Conservation (phyloP, 1,140 invertebrate genomes). For the Lucilia sericata region DNA sequence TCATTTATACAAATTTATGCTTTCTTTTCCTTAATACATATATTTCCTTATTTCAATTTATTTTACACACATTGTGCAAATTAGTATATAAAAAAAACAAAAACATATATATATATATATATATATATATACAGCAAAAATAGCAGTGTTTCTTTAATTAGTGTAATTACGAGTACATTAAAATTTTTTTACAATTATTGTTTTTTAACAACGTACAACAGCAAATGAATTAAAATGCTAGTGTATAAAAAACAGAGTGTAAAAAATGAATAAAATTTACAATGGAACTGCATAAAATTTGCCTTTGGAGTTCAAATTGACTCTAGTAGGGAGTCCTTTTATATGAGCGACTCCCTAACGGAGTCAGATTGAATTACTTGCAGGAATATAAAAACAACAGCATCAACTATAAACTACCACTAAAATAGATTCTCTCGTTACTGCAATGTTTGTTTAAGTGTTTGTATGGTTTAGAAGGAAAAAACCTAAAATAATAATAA, state of each 20-base stretch:
- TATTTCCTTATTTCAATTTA: not conserved
- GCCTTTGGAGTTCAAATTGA: conserved; percentile 88
- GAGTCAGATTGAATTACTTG: conserved; percentile 89
- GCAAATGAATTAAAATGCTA: not conserved
- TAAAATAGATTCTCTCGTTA: not conserved
- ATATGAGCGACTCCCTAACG: conserved; percentile 91
- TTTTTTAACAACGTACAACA: not conserved
- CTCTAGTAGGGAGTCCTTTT: conserved; percentile 96
- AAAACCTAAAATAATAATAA: not conserved
- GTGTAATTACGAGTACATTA: not conserved
- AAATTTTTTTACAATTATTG: not conserved
- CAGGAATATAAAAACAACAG: conserved; percentile 13
- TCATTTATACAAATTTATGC: not conserved
- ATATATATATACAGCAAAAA: too few species aligned
- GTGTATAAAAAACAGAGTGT: not conserved
- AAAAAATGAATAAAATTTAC: conserved; percentile 49
- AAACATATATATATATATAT: not conserved
- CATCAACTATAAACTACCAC: not conserved
- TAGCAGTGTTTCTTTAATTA: conserved; percentile 3
- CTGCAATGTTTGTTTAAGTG: not conserved
- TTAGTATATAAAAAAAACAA: not conserved
- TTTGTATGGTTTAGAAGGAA: not conserved
- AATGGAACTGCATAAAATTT: conserved; percentile 67
- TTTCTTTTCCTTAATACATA: not conserved
- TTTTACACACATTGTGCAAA: not conserved